Conservation (phyloP, 2,797 vertebrate genomes). For the Pangasius krempfi region DNA sequence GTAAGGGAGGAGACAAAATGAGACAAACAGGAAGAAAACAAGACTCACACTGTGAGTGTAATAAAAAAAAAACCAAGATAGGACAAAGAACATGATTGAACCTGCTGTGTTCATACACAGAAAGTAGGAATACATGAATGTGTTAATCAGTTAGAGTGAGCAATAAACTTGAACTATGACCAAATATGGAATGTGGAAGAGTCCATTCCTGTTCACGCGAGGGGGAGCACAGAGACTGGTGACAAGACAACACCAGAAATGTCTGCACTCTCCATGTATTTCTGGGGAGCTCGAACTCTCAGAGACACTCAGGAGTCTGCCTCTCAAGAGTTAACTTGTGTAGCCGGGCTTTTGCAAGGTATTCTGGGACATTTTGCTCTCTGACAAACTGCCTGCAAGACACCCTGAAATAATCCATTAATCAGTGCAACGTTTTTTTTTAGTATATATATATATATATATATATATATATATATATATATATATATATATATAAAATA, state of each 20-base stretch:
- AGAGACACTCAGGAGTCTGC: conserved; percentile 30
- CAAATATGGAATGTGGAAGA: conserved; percentile 14
- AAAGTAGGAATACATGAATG: background rate
- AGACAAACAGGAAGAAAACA: background rate
- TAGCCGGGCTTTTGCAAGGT: background rate
- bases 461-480: background rate
- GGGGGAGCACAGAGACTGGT: conserved; percentile 1
- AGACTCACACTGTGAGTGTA: background rate
- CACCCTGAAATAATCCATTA: conserved; percentile 36
- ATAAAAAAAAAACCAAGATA: background rate
- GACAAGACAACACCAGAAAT: conserved; percentile 18
- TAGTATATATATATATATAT: background rate
- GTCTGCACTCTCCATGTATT: background rate
- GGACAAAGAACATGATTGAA: background rate
- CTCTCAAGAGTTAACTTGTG: conserved; percentile 71
- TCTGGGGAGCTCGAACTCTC: background rate
- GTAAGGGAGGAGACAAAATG: background rate
- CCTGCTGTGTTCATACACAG: background rate
- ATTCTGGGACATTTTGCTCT: conserved; percentile 62
- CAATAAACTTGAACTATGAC: conserved; percentile 1
- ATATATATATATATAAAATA: background rate
- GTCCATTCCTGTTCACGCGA: background rate
- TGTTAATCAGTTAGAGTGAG: background rate
- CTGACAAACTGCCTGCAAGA: conserved; percentile 65
- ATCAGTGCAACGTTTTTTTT: background rate